Evolutionary conservation across 1,140 invertebrate species (phyloP), one percentile per base, ranked within the genome.

Genomic region (Drosophila suzukii): DNA sequence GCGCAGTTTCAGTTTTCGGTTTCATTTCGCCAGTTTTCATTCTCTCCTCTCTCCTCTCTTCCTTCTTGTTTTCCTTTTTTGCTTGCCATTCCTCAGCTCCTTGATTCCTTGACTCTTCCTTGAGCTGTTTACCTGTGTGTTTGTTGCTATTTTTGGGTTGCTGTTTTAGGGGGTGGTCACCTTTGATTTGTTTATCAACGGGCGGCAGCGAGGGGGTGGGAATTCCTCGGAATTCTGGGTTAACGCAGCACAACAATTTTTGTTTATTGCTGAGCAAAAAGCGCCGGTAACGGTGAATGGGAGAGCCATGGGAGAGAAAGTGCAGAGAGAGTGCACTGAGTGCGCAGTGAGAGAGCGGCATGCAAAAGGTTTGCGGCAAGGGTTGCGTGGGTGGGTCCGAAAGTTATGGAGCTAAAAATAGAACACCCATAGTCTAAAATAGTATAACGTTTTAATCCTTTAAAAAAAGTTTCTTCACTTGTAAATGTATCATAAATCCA

Each of bases 101-200:
- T 60, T 27, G n/a, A 34, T 24, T 60, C 55, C 60, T 60, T 60
- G 60, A 57, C 41, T 57, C 20, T 50, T 46, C 44, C 47, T 66
- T 41, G 58, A 38, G 47, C 17, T 66, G 58, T 74, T 74, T 54
- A 55, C 50, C 50, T 41, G 36, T 38, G 60, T 27, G 53, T 30
- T 56, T 63, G 24, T 32, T 73, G 50, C 53, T 36, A 24, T 34
- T 54, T 49, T 47, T 38, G 44, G 24, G 34, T 47, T 27, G 36
- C 24, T 24, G 32, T 44, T 24, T 8, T 4, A n/a, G 38, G 17
- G 56, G 59, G 50, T 27, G 43, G 53, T 39, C 44, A 44, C 63
- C 51, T 88, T 55, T 56, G 79, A 88, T 88, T 86, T 88, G 83
- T 86, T 86, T 86, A 83, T 83, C 65, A 39, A 32, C 17, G 66